These are phyloP conservation scores for Paedocypris micromegethes DNA, from an alignment of 2,797 vertebrate genomes.

Conservation along the genomic window DNA sequence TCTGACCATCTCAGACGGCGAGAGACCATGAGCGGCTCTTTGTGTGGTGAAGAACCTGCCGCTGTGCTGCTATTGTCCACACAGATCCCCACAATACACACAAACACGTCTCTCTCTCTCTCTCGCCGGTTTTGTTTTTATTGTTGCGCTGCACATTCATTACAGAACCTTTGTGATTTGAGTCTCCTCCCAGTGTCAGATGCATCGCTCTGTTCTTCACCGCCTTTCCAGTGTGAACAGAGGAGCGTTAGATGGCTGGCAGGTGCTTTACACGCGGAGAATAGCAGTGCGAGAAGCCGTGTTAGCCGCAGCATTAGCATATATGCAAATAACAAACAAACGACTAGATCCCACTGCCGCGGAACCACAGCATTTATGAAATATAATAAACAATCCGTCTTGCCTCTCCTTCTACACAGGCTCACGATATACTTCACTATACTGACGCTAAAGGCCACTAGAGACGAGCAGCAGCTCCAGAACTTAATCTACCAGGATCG, in stretches of 20 bases:
- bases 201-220: conserved; percentile 18
- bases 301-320: conserved; percentile 72
- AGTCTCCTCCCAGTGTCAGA: conserved; percentile 53
- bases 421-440: too few species aligned
- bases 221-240: conserved; percentile 47
- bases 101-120: conserved; percentile 72
- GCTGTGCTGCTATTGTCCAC: conserved; percentile 64
- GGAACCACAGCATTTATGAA: too few species aligned
- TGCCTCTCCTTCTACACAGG: too few species aligned
- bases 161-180: conserved; percentile 73
- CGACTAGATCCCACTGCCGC: conserved; percentile 22
- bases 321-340: conserved; percentile 66
- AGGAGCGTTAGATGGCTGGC: conserved; percentile 68
- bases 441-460: too few species aligned
- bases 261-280: conserved; percentile 71
- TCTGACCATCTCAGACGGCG: neutral
- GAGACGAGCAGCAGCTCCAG: too few species aligned
- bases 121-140: conserved; percentile 73
- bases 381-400: too few species aligned
- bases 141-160: conserved; percentile 68
- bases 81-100: conserved; percentile 74
- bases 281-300: conserved; percentile 68
- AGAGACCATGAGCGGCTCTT: conserved; percentile 24
- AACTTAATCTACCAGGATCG: too few species aligned
- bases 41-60: conserved; percentile 53